Base-by-base conservation (phyloP, 2,888 invertebrate species). In the Spodoptera picta region DNA sequence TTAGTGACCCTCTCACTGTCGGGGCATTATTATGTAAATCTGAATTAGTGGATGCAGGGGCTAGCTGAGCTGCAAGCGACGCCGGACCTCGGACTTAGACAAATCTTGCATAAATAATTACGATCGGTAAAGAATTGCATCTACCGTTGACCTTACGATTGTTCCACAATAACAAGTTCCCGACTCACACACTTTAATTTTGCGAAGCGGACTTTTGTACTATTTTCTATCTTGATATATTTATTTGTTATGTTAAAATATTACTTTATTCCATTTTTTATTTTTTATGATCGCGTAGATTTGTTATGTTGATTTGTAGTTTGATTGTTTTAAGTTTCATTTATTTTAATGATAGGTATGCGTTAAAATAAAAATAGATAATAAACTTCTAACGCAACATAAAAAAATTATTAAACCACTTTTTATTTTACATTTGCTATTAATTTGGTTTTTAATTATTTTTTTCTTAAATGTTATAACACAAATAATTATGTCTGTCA, bases 71-170 rank as follows among this genome's bases (percentile, higher is more conserved):
- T 91, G 93, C 91, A 91, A 83, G 85, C 81, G 74, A 50, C 57
- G 51, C 58, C 65, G 55, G 88, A 88, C 80, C 93, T 93, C 85
- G 57, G 60, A 81, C 81, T 89, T 90, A 92, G 87, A 91, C 81
- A 82, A 66, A 83, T 80, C 85, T 83, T 92, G 93, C 93, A 93
- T 93, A 93, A 87, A 83, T 91, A 92, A 93, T 92, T 86, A 85
- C 75, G 75, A 74, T 82, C 75, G 78, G 77, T 70, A 75, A 67
- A 73, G 62, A 74, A 78, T 79, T 85, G 85, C 83, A 82, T 71
- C 68, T 77, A 85, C 83, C 85, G 87, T 86, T 87, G 83, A 83
- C 80, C 84, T 73, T 55, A 68, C 36, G 0, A 67, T 72, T 69
- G 73, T 76, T 66, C 36, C 36, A 44, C 55, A 46, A 12, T 63